A percentile compares a stretch with the other conserved stretches of the same genome.
phyloP scores from a whole-genome alignment of 2,113 vertebrate genomes.

The Brevimyrus niger region DNA sequence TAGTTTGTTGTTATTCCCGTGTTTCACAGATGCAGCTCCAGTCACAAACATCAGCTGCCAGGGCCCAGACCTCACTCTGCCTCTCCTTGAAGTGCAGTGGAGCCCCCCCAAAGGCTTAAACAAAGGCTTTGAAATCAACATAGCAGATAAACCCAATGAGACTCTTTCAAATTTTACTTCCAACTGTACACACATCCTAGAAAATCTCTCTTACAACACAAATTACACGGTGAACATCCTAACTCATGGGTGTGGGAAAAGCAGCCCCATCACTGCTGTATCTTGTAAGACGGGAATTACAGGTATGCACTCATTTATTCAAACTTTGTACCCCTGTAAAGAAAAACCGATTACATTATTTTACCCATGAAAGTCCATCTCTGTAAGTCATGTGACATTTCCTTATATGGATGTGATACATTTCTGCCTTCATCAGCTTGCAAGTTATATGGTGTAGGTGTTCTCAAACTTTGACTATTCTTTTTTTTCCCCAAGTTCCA shows the following conservation, averaged over 20 bases:
- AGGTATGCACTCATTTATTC: background rate
- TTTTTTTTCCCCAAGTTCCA: background rate
- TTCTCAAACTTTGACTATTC: background rate
- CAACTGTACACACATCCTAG: background rate
- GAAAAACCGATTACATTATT: background rate
- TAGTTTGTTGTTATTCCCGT: background rate
- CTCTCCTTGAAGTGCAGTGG: background rate
- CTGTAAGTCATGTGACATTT: background rate
- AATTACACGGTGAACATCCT: background rate
- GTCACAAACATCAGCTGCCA: background rate
- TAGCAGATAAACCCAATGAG: background rate
- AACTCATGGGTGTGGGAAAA: background rate
- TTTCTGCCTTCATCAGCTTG: background rate
- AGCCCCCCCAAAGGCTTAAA: background rate
- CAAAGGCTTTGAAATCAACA: background rate
- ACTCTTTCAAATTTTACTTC: background rate
- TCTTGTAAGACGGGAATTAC: conserved; percentile 6
- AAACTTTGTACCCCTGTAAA: background rate
- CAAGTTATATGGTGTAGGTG: background rate
- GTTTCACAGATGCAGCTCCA: conserved; percentile 6
- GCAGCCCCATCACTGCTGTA: background rate
- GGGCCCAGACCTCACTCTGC: background rate
- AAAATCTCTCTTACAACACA: background rate
- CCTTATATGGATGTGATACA: background rate
- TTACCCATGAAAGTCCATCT: background rate